Percentiles rank a stretch among this genome's conserved stretches.
Evolutionary conservation across 2,797 vertebrate species (phyloP).

Genomic region (Pseudochirops corinnae): DNA sequence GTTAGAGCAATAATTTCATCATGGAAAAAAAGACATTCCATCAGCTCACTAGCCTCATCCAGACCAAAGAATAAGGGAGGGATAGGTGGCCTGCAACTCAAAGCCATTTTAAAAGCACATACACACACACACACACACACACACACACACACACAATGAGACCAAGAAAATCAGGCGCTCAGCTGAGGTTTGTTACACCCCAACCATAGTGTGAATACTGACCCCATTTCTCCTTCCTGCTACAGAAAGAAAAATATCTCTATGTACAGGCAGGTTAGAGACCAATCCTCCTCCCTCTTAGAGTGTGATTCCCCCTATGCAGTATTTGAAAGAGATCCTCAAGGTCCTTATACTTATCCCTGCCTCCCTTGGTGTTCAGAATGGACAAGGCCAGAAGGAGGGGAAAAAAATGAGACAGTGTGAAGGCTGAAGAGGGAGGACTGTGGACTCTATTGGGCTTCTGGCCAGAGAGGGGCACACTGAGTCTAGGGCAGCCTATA

Average conservation of each 20-base stretch:
- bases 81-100: background rate
- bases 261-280: constrained; percentile 4
- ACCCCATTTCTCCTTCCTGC: constrained; percentile 28
- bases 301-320: constrained; percentile 58
- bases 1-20: background rate
- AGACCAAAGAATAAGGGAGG: background rate
- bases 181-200: constrained; percentile 38
- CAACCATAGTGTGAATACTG: background rate
- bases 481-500: background rate
- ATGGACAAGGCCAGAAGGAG: constrained; percentile 14
- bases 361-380: background rate
- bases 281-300: constrained; percentile 25
- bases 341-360: background rate
- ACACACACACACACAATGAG: background rate
- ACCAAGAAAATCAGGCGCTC: constrained; percentile 28
- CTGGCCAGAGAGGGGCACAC: background rate
- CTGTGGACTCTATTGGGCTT: background rate
- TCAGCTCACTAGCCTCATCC: background rate
- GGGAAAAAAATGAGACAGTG: background rate
- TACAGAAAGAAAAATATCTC: constrained; percentile 70
- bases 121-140: background rate
- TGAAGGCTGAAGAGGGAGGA: background rate
- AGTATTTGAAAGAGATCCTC: constrained; percentile 3
- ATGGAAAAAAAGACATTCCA: constrained; percentile 29
- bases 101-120: background rate